Evolutionary conservation across 2,797 vertebrate genomes (phyloP), one percentile per base, ranked within the genome.

Genomic region (Oreonectes daqikongensis): DNA sequence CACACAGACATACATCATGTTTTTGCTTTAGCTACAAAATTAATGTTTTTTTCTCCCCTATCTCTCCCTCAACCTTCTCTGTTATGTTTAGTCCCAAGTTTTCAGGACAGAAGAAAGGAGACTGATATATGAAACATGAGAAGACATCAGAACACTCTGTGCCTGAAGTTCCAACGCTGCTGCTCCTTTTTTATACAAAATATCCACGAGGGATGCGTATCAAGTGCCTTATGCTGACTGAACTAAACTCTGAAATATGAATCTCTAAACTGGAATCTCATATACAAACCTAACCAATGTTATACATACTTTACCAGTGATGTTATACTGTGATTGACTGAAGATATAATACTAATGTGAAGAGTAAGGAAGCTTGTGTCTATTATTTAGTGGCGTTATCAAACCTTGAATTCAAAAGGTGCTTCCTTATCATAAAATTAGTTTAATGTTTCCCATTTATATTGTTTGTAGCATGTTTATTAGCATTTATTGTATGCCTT

Each of bases 101-200:
- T 28, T 55, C 46, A 26, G 76, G 50, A 71, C 81, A 77, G 65
- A 75, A 83, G 65, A 83, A 83, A 46, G 82, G 76, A 76, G 77
- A 71, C 65, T 83, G 72, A 75, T 35, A 30, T 38, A 9, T 30
- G 18, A 78, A 52, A 70, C n/a, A 32, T 18, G n/a, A 61, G 59
- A 68, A 38, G 70, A 48, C 14, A 28, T 28, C 4, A 18, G 22
- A 57, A 67, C 69, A 35, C 35, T 8, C 5, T 53, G 46, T 55
- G n/a, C 75, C 55, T 48, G 1, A 18, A 17, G 17, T 28, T 69
- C 14, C 22, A 10, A 55, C 28, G 65, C 69, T 59, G n/a, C 20
- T 66, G 48, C 35, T 24, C 63, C 42, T 22, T 66, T 53, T 24
- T 67, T 15, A 52, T 32, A 75, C 53, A 77, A 63, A 59, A 57